Base-by-base conservation (phyloP, 2,888 invertebrate species). In the Syritta pipiens region DNA sequence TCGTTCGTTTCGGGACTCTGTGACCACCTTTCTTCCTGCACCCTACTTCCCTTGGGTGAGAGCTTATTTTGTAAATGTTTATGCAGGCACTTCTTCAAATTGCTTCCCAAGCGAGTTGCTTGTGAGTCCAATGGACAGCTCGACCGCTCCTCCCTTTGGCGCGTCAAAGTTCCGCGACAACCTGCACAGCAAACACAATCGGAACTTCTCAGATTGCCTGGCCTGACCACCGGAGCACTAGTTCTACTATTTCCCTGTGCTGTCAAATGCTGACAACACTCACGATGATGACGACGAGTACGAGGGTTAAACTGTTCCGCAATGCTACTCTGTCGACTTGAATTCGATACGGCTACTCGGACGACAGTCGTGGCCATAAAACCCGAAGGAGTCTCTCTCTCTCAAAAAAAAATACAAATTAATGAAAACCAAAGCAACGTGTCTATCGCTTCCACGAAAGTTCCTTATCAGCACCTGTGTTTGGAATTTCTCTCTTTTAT, bases 281-380 rank as follows among this genome's bases (percentile, higher is more conserved):
- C n/a, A n/a, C n/a, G n/a, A n/a, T n/a, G 60, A 51, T 67, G 79
- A 42, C 60, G 40, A 74, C 67, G 42, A 55, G 32, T 24, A n/a
- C 6, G 44, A 22, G 65, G 40, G 26, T 30, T 67, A 22, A 28
- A 19, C 48, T 77, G 60, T 32, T 65, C 55, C n/a, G 42, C 42
- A 55, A 51, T 74, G 65, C 74, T 37, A 17, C 19, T 79, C 6
- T 62, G 59, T 60, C 77, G 72, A 65, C 77, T 44, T n/a, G 65
- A 77, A 77, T 40, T 65, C 63, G 53, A 35, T 42, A 77, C 72
- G 30, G 72, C 77, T 65, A 72, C 74, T 12, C 55, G 72, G 46
- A 79, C 74, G 60, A 79, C 37, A 67, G 65, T 79, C 53, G 67
- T 79, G 59, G 74, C 67, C 79, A 79, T 79, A 79, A 74, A 79